Conservation (phyloP, 2,888 invertebrate species). For the Axea sp. region DNA sequence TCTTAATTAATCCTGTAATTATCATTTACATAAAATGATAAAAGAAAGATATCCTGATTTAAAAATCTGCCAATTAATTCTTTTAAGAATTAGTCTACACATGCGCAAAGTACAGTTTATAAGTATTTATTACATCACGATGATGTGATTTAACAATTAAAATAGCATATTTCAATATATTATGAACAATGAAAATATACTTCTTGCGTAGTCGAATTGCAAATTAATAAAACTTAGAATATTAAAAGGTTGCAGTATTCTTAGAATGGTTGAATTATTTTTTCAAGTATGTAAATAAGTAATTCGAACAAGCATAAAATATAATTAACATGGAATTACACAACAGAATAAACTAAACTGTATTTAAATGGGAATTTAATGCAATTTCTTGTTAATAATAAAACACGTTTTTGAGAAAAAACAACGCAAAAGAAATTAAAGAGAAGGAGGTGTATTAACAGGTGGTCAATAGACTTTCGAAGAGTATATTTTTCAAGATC, state of each 20-base stretch:
- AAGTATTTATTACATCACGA: constrained; percentile 20
- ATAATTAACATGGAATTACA: constrained; percentile 41
- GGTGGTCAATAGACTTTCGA: constrained; percentile 47
- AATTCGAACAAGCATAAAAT: constrained; percentile 39
- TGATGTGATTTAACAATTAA: constrained; percentile 36
- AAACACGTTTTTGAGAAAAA: constrained; percentile 14
- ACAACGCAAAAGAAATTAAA: constrained; percentile 5
- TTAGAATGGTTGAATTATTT: constrained; percentile 33
- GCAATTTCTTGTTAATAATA: constrained; percentile 34
- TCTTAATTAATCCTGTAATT: constrained; percentile 45
- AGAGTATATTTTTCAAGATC: constrained; percentile 15
- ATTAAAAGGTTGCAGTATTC: constrained; percentile 9
- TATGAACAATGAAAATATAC: constrained; percentile 33
- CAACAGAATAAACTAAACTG: constrained; percentile 44
- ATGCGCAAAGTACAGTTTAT: constrained; percentile 5
- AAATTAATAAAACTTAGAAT: constrained; percentile 36
- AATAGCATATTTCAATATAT: constrained; percentile 30
- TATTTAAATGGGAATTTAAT: constrained; percentile 37
- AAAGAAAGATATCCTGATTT: constrained; percentile 39
- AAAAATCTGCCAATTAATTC: constrained; percentile 43
- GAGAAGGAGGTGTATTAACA: constrained; percentile 32
- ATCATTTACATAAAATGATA: constrained; percentile 72
- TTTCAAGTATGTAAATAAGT: constrained; percentile 19
- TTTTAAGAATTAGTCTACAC: constrained; percentile 17
- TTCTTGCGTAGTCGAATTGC: constrained; percentile 11